A percentile compares a stretch with the other conserved stretches of the same genome.
These are phyloP conservation scores for Tipula unca DNA, from an alignment of 2,888 invertebrate genomes.

Conservation along the genomic window DNA sequence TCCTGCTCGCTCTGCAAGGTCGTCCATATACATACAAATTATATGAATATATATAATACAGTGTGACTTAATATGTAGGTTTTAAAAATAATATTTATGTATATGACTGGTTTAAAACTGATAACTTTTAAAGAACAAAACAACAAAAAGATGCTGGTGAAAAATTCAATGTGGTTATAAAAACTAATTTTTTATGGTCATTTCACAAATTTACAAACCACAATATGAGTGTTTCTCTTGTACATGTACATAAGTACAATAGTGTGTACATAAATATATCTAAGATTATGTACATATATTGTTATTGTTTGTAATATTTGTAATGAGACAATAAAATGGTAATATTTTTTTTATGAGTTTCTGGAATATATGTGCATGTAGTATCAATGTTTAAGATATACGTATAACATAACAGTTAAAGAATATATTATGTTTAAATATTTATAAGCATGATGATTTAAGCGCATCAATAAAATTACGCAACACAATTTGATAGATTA, in stretches of 20 bases:
- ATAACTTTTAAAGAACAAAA: background rate
- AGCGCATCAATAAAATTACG: no score
- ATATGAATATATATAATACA: no score
- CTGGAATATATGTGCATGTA: background rate
- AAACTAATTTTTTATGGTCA: background rate
- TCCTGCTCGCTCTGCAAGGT: no score
- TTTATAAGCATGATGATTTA: no score
- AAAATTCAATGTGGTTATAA: slow-evolving; percentile 8
- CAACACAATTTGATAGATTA: no score
- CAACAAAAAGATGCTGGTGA: background rate
- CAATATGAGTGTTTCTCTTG: background rate
- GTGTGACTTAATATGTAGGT: no score
- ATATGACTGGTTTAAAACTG: background rate
- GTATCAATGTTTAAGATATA: background rate
- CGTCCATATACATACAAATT: no score
- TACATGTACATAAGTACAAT: background rate
- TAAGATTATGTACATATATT: background rate
- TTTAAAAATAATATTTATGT: background rate
- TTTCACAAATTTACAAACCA: background rate
- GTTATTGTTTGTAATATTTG: background rate
- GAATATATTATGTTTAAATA: background rate
- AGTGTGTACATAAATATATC: background rate
- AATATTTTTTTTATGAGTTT: background rate
- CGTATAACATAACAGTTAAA: background rate
- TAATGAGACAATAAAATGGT: background rate